Evolutionary conservation across 1,140 invertebrate genomes (phyloP), one percentile per base, ranked within the genome.

Genomic region (Plectus sambesii): DNA sequence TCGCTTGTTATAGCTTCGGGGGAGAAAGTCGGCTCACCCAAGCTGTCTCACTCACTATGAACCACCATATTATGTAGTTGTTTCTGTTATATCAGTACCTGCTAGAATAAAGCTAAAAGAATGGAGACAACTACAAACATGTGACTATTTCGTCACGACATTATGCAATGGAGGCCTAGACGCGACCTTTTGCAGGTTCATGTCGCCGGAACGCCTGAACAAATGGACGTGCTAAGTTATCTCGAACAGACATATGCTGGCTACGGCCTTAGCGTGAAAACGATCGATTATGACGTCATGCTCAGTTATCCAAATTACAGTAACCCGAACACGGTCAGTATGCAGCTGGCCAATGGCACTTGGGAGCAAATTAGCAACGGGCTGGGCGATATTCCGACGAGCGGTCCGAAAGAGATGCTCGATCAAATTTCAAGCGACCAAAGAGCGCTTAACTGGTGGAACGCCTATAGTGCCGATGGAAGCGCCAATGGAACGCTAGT

Each of bases 391-490:
- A 6, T n/a, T n/a, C n/a, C n/a, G n/a, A n/a, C n/a, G n/a, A n/a
- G n/a, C n/a, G n/a, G n/a, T n/a, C n/a, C n/a, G n/a, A n/a, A n/a
- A n/a, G n/a, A n/a, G n/a, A n/a, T n/a, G n/a, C n/a, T n/a, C n/a
- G n/a, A n/a, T n/a, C n/a, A n/a, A n/a, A n/a, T n/a, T n/a, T n/a
- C n/a, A n/a, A n/a, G n/a, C 6, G 41, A 42, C 17, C 41, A 25
- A 25, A 42, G 41, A 15, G 26, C 41, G 8, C 41, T 42, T 5
- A 8, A 27, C 36, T 42, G 36, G 25, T 46, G 36, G 17, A 43
- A 44, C 44, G 44, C 38, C 5, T 46, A 46, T 42, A 5, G 30
- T 17, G 44, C 5, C n/a, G 36, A 46, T 42, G 44, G 44, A 43
- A 44, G 22, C 9, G 35, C 19, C 6, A 33, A 46, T 24, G 35